These are phyloP conservation scores for Bombylius discolor DNA, from an alignment of 2,888 invertebrate genomes.

Conservation along the genomic window DNA sequence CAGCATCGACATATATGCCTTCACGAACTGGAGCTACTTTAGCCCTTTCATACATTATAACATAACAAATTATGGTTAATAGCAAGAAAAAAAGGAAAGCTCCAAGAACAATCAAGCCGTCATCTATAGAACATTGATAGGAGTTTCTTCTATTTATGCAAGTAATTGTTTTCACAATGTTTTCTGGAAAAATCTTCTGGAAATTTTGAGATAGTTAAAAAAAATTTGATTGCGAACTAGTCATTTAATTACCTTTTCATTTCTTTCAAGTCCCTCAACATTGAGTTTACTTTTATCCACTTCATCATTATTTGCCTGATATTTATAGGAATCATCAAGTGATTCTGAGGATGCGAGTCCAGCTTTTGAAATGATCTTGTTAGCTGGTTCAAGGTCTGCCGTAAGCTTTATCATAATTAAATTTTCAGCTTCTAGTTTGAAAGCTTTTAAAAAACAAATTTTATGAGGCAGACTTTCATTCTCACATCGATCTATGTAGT, in stretches of 20 bases:
- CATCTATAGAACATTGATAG: constrained; percentile 53
- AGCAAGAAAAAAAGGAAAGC: constrained; percentile 47
- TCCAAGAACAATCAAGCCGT: constrained; percentile 44
- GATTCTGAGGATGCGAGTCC: constrained; percentile 73
- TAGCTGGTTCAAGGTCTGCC: no score
- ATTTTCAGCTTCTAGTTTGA: constrained; percentile 49
- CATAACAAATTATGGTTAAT: constrained; percentile 49
- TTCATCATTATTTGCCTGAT: constrained; percentile 44
- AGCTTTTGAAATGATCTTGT: constrained; percentile 38
- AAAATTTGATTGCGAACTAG: no score
- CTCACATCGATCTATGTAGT: constrained; percentile 1
- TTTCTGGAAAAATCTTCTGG: constrained; percentile 26
- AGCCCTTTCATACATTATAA: constrained; percentile 46
- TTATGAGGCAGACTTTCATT: constrained; percentile 30
- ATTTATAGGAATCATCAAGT: constrained; percentile 55
- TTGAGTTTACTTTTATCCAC: constrained; percentile 33
- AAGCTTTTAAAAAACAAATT: constrained; percentile 45
- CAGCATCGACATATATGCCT: constrained; percentile 57
- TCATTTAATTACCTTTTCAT: background rate
- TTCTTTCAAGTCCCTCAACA: constrained; percentile 54
- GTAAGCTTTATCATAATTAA: constrained; percentile 39
- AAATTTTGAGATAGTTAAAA: background rate
- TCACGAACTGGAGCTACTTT: constrained; percentile 51
- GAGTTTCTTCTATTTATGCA: constrained; percentile 47
- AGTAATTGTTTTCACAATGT: constrained; percentile 29